Conservation (phyloP, 2,113 vertebrate species). For the Tapirus terrestris region DNA sequence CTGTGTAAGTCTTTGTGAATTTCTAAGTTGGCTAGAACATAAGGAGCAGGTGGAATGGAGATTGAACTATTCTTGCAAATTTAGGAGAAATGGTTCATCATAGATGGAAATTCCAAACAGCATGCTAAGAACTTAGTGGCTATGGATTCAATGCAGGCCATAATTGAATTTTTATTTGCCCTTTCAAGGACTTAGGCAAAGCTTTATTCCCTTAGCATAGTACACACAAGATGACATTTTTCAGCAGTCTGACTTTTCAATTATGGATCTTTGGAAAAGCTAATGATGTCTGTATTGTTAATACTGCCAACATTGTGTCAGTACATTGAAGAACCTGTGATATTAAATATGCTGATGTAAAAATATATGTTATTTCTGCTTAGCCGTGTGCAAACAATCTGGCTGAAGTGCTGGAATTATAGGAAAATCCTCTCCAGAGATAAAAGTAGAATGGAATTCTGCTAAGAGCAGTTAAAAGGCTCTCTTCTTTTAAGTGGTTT, state of each 20-base stretch:
- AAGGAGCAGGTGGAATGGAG: not conserved
- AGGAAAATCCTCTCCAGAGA: conserved; percentile 66
- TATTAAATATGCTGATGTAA: conserved; percentile 75
- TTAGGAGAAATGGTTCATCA: not conserved
- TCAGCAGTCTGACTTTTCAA: conserved; percentile 70
- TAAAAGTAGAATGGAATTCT: conserved; percentile 65
- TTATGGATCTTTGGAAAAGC: conserved; percentile 67
- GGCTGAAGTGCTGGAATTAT: conserved; percentile 68
- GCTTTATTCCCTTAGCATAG: conserved; percentile 51
- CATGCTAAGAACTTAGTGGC: not conserved
- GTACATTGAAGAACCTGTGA: conserved; percentile 69
- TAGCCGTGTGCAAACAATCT: conserved; percentile 71
- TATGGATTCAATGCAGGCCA: not conserved
- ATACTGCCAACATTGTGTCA: conserved; percentile 70
- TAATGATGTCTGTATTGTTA: conserved; percentile 69
- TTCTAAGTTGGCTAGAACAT: not conserved
- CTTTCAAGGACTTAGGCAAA: conserved; percentile 57
- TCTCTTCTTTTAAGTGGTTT: conserved; percentile 71
- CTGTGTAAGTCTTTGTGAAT: conserved; percentile 43
- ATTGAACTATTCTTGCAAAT: conserved; percentile 39
- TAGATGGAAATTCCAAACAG: conserved; percentile 9
- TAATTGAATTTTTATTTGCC: conserved; percentile 60
- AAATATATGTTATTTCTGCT: conserved; percentile 76
- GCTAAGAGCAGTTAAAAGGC: conserved; percentile 52
- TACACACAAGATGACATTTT: conserved; percentile 62